Base-by-base conservation (phyloP, 2,113 vertebrate genomes). In the Oxyruncus cristatus region DNA sequence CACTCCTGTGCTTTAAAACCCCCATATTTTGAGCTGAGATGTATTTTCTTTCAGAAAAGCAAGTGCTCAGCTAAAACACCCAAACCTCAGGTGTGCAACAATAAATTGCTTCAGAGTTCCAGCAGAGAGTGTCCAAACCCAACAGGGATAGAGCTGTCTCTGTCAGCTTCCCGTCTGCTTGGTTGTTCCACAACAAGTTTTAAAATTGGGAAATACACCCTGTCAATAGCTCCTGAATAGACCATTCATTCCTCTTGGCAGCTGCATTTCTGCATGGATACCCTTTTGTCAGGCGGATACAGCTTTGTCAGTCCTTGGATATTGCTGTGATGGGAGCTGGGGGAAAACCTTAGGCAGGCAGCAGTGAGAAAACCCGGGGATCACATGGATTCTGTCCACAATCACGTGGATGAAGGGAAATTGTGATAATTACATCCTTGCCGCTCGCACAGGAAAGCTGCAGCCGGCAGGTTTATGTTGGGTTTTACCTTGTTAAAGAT, bases 401-500 rank as follows among this genome's bases (percentile, higher is more conserved):
- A 2, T 86, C 85, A 14, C 61, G 75, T 19, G 6, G 72, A 35
- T 39, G 61, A 86, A 91, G 62, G 88, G 19, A n/a, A 71, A 42
- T 30, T 26, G 85, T 82, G 76, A 61, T 92, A 85, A 94, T 94
- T 78, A 49, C 53, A 72, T 88, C 95, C 91, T 78, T 26, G 92
- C 91, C 85, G 88, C 93, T 89, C 61, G 85, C 80, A 82, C 66
- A 90, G 91, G 62, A 65, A 82, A 93, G 41, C 66, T 92, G 85
- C 47, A 84, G 77, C 81, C 2, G 11, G 50, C 91, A 68, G 93
- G 12, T 89, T 96, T 96, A 56, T 78, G 42, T 78, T 92, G 95
- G 88, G 50, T 94, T 92, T 90, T 92, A 78, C 87, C 96, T 94
- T 85, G 85, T 95, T 78, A 94, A 97, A 92, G 33, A 35, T 81